A percentile compares a stretch with the other conserved stretches of the same genome.
These are phyloP conservation scores for Phorcus lineatus DNA, from an alignment of 2,888 invertebrate species.

Conservation along the genomic window DNA sequence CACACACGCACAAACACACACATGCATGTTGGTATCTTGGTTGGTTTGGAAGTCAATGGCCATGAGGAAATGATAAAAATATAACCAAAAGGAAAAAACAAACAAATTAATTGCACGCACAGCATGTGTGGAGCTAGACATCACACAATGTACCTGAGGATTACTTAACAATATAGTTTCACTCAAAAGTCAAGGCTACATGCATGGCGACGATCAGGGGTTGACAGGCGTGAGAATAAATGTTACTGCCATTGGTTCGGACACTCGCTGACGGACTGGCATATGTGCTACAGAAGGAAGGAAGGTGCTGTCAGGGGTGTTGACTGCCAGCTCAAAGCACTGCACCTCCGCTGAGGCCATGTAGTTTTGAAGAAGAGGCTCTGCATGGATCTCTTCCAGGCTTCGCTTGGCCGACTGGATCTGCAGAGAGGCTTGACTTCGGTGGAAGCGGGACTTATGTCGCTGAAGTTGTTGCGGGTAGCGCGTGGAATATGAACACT, in stretches of 20 bases:
- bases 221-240: conserved; percentile 93
- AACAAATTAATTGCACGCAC: conserved; percentile 39
- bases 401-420: background rate
- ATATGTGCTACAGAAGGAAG: conserved; percentile 94
- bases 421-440: conserved; percentile 1
- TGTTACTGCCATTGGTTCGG: conserved; percentile 90
- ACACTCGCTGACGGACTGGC: conserved; percentile 91
- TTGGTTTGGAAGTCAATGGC: conserved; percentile 18
- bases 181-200: conserved; percentile 23
- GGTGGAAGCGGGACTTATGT: conserved; percentile 53
- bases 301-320: conserved; percentile 79
- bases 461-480: conserved; percentile 61
- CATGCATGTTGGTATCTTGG: conserved; percentile 23
- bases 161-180: conserved; percentile 14
- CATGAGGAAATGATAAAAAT: conserved; percentile 19
- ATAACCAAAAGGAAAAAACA: conserved; percentile 9
- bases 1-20: conserved; percentile 23
- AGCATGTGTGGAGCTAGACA: conserved; percentile 36
- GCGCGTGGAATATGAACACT: conserved; percentile 62
- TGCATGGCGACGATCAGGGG: conserved; percentile 36
- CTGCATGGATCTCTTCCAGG: conserved; percentile 2
- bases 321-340: conserved; percentile 16
- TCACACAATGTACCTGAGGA: conserved; percentile 35
- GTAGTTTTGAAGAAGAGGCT: background rate
- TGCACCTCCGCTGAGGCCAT: background rate